Evolutionary conservation across 2,888 invertebrate genomes (phyloP), one percentile per base, ranked within the genome.

Genomic region (Tanypteryx hageni): DNA sequence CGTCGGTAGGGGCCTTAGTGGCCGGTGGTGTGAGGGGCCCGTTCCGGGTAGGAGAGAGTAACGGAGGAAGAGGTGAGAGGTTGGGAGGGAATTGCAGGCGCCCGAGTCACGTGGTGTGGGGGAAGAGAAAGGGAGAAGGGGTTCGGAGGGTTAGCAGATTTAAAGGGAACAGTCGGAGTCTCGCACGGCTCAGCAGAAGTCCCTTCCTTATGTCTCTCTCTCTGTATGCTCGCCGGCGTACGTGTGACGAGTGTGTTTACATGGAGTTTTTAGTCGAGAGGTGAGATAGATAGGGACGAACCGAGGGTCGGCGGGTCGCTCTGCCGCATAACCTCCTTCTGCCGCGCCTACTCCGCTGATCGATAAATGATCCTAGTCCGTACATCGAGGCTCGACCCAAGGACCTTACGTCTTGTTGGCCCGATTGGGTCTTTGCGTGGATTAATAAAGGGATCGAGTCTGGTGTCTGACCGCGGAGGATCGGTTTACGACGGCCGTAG

Each of bases 281-380:
- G 44, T 44, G 44, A 44, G 44, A 44, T 44, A 44, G 44, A 44
- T 44, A 44, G 44, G 44, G 44, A 44, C 44, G 44, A 44, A 27
- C n/a, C 10, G 18, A 18, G 44, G 14, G 18, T n/a, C 56, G 44
- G 83, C n/a, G 44, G 16, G 83, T 44, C 44, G 83, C 83, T 44
- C 83, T 83, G 83, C 83, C 83, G 83, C 83, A 83, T 83, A 44
- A 57, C 83, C 83, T 83, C 56, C 83, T 83, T 57, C 83, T 9
- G 83, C 56, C 83, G 83, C 83, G 16, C 83, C 83, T 56, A 56
- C 83, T 31, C 44, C 31, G 83, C 83, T 56, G 83, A 83, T 83
- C 83, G 83, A 83, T 83, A 56, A 57, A 44, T 13, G 83, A 83
- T 44, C 44, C 56, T 31, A 31, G 83, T 18, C 11, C 64, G n/a